Evolutionary conservation across 1,140 invertebrate genomes (phyloP), one percentile per base, ranked within the genome.

Genomic region (Drosophila bifasciata): DNA sequence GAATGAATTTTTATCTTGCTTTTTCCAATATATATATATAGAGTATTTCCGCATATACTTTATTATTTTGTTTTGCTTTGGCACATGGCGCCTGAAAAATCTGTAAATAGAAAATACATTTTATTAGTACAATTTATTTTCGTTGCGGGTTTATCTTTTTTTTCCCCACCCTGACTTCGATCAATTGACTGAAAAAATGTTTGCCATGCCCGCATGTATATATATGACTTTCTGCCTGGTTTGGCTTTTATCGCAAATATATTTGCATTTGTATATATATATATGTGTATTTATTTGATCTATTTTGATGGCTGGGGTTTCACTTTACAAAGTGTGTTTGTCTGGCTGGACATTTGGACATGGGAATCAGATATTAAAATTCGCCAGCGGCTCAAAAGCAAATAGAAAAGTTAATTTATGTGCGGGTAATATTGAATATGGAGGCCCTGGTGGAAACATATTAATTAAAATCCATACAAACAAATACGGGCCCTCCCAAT

Each of bases 71-170:
- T 13, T 49, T 16, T 40, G 62, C 36, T 36, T 49, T 67, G 49
- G 44, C 57, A 67, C 76, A 79, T 79, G 45, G 59, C 59, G 59
- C 15, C 21, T 61, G 52, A 19, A 59, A 59, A 76, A 63, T 51
- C 71, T 66, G 44, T 11, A 32, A 53, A 59, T 17, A 40, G 15
- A 48, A 16, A 71, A 68, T 48, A 32, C 6, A 55, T 44, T 58
- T 45, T 70, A 76, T 58, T 56, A 55, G 25, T 36, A 15, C 1
- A 44, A 39, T 32, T 32, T 36, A 52, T 59, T 56, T 51, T 46
- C 8, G 28, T 28, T 40, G 28, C 15, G 15, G 17, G 52, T 16
- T 23, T 19, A 16, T 28, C 11, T 45, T 36, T 28, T 44, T 39
- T 16, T 32, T n/a, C n/a, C n/a, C 9, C 11, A 17, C 3, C 56